Percentiles rank a stretch among this genome's conserved stretches.
phyloP scores from a whole-genome alignment of 37 sponge, comb jelly and placozoan genomes.

The Lycopodina hypogea region DNA sequence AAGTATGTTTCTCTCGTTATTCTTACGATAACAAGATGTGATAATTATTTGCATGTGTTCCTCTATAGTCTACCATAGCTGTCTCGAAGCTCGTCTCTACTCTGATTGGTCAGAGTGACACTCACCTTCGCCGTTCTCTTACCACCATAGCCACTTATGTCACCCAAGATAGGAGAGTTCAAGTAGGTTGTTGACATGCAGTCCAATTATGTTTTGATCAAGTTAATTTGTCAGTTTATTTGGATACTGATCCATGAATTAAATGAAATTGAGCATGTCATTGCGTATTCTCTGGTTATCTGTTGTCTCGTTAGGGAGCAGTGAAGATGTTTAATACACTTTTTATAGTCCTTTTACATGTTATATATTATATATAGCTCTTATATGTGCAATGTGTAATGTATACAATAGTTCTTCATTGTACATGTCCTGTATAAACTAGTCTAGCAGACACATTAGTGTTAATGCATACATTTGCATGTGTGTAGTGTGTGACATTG shows the following conservation, averaged over 20 bases:
- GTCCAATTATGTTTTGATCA: too few relatives aligned
- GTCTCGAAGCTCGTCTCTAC: conserved; percentile 67
- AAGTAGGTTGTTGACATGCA: conserved; percentile 1
- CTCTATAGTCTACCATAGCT: conserved; percentile 64
- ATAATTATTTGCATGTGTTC: neutral
- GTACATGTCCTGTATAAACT: neutral
- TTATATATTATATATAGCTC: neutral
- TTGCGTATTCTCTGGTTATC: neutral
- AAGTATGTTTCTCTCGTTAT: conserved; percentile 43
- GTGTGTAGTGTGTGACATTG: neutral
- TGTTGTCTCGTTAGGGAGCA: too few relatives aligned
- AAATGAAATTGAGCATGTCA: neutral
- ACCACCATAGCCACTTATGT: conserved; percentile 36
- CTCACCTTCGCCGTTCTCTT: conserved; percentile 65
- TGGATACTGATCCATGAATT: too few relatives aligned
- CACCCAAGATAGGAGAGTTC: conserved; percentile 13
- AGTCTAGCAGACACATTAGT: neutral
- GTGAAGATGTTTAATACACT: neutral
- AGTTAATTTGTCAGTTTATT: too few relatives aligned
- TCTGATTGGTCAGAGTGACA: conserved; percentile 49
- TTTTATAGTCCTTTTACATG: neutral
- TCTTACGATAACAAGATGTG: too few relatives aligned
- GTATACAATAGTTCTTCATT: neutral
- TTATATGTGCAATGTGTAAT: neutral
- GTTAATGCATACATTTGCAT: neutral